Percentiles rank a stretch among this genome's conserved stretches.
Evolutionary conservation across 2,113 vertebrate species (phyloP).

Genomic region (Struthidea cinerea): DNA sequence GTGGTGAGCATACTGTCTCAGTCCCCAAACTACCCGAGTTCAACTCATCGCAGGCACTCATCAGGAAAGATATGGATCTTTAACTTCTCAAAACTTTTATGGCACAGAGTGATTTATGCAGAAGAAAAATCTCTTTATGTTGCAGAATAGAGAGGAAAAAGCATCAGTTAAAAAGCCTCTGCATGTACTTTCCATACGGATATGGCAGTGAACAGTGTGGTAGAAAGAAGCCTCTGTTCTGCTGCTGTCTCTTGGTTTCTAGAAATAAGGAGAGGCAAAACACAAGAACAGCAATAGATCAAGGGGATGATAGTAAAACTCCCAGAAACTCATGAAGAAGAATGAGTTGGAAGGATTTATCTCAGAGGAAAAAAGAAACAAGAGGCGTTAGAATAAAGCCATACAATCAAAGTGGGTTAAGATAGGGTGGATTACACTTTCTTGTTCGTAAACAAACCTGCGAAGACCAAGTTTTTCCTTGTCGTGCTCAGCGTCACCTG

Average conservation of each 20-base stretch:
- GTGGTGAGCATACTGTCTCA: background rate
- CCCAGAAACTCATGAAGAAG: background rate
- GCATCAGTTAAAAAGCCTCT: background rate
- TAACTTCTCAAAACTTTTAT: background rate
- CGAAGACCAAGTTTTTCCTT: background rate
- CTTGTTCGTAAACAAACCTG: background rate
- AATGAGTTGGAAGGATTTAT: background rate
- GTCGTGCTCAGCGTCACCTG: accelerated
- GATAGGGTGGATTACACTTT: background rate
- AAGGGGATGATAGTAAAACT: background rate
- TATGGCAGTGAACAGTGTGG: background rate
- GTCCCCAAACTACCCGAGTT: background rate
- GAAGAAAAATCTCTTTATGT: background rate
- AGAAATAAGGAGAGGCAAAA: background rate
- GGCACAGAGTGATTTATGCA: background rate
- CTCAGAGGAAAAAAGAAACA: background rate
- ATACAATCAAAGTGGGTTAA: background rate
- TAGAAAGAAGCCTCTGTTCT: background rate
- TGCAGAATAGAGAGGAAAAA: background rate
- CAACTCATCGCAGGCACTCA: background rate
- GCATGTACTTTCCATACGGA: background rate
- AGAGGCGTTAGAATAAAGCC: background rate
- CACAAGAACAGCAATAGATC: background rate
- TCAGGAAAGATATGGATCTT: background rate
- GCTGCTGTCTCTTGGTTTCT: accelerated